Base-by-base conservation (phyloP, 2,797 vertebrate species). In the Amniataba percoides region DNA sequence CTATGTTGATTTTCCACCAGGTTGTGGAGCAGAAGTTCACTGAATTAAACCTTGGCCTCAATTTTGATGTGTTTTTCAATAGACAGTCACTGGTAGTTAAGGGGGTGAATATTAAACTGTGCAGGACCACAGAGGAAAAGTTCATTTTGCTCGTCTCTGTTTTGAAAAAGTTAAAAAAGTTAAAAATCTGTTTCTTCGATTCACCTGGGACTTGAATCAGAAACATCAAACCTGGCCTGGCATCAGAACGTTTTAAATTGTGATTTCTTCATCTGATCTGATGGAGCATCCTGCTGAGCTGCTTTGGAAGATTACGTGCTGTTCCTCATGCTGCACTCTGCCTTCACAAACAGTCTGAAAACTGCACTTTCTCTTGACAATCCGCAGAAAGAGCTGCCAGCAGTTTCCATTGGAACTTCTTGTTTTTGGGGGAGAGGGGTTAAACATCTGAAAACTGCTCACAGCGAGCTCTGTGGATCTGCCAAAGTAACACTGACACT, bases 391-490 rank as follows among this genome's bases (percentile, higher is more conserved):
- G 57, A 57, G 39, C 61, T 58, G 25, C 11, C n/a, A 49, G 8
- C 49, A 2, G 40, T 46, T 51, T 73, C 59, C 27, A 43, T 48
- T 74, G 55, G 56, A 42, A 55, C 59, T 16, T 49, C 42, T 51
- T 45, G 13, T 40, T 25, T 49, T 34, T 49, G 7, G 9, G 2
- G n/a, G 51, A 31, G 27, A 31, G 27, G 27, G 27, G 27, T 31
- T 48, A 61, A 36, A 36, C 34, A 36, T 7, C 34, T 36, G 55
- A 65, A 64, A 59, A 71, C 5, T 34, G 31, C 23, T 39, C 14
- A 18, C 1, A 15, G 21, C 2, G 10, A 65, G 5, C 16, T 43
- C 49, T 36, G 49, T 51, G 18, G 34, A 71, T 61, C n/a, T 60
- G 63, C 61, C 58, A 58, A 46, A 53, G 31, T 14, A 31, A 40